Conservation (phyloP, 1,140 invertebrate genomes). For the Aporrectodea caliginosa region DNA sequence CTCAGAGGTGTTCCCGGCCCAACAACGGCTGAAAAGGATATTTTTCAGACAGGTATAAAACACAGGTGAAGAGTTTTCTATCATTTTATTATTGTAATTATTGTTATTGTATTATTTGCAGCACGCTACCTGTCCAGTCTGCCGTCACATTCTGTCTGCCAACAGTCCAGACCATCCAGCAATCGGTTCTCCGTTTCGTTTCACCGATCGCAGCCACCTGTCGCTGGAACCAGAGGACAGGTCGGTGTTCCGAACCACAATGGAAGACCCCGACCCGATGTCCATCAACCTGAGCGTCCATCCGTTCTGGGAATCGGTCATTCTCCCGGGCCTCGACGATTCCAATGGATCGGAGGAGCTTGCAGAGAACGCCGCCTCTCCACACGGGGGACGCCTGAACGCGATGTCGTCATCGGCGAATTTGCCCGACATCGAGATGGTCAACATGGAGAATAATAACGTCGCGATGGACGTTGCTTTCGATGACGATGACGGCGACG, state of each 20-base stretch:
- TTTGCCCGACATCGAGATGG: neutral
- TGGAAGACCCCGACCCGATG: neutral
- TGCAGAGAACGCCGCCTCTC: neutral
- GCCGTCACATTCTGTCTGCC: slow-evolving; percentile 58
- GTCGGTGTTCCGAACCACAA: neutral
- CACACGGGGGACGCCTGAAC: neutral
- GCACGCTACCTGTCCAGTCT: slow-evolving; percentile 93
- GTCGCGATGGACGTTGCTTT: neutral
- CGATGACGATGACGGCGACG: too few relatives aligned
- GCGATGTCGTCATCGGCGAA: neutral
- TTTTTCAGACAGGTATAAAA: too few relatives aligned
- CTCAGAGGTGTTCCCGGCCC: too few relatives aligned
- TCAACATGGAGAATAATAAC: neutral
- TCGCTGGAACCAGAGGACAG: neutral
- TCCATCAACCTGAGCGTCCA: neutral
- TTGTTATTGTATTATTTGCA: slow-evolving; percentile 44
- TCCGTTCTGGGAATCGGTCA: neutral
- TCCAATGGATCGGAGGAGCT: neutral
- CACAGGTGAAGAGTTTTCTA: too few relatives aligned
- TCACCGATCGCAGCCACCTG: neutral
- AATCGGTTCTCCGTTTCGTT: neutral
- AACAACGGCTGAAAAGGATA: too few relatives aligned
- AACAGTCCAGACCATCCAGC: neutral
- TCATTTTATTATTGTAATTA: neutral
- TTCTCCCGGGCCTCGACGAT: neutral